Base-by-base conservation (phyloP, 1,140 invertebrate species). In the Palaemon carinicauda region DNA sequence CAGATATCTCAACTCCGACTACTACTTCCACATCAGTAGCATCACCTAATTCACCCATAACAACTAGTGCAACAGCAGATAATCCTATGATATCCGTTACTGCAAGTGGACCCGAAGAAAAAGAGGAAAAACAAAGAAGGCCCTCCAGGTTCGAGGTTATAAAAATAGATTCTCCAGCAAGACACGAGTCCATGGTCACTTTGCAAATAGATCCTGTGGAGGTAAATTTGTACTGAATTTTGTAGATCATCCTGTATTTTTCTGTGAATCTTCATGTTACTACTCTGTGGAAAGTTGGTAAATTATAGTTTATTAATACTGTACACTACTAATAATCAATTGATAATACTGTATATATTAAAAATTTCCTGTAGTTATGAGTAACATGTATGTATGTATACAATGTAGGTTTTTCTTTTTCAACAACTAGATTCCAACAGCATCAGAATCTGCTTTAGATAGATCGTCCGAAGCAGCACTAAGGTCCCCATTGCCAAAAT, bases 401-500 rank as follows among this genome's bases (percentile, higher is more conserved):
- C 0, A 41, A 41, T 75, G 7, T 41, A 15, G 1, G 7, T 21
- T 27, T 41, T 75, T 27, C 15, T 5, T 41, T 75, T 52, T 21
- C 21, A 24, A 51, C 29, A 71, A 31, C 15, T 65, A 85, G 82
- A 85, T 85, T 50, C 82, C 82, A 85, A 24, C 75, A 71, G 56
- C 54, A 53, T 85, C 82, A 52, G 75, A 85, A 14, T 50, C 75
- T 52, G 60, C 33, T 19, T 51, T 85, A 24, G 74, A 85, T n/a
- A 85, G 24, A 52, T 31, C 53, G 10, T 29, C 27, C 27, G 41
- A 27, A 41, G 19, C 41, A 52, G 31, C 31, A n/a, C 31, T 24
- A 27, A 80, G 54, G 9, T 65, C 88, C 0, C 93, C 94, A 89
- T 95, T 95, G 4, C 95, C 94, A 80, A 98, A 98, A 91, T 97